Percentiles rank a stretch among this genome's conserved stretches.
These are phyloP conservation scores for Lasaia peninsularis DNA, from an alignment of 1,140 invertebrate genomes.

Conservation along the genomic window DNA sequence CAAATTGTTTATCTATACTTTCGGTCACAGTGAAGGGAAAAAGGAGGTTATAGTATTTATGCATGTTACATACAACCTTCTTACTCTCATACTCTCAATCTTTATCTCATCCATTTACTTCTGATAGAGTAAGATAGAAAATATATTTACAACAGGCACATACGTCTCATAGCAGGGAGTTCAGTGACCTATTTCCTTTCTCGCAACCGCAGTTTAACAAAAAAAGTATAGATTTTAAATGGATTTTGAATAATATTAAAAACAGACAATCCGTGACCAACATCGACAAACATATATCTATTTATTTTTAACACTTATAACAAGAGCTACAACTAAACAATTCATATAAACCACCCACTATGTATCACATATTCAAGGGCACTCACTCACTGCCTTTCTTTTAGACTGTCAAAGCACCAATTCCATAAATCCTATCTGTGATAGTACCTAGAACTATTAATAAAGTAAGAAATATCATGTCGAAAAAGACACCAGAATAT, in stretches of 20 bases:
- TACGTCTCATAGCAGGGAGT: too few relatives aligned
- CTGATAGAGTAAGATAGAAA: neutral
- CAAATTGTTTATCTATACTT: conserved; percentile 3
- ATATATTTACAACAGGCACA: neutral
- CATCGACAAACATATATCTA: conserved; percentile 56
- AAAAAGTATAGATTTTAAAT: conserved; percentile 29
- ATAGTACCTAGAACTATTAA: neutral
- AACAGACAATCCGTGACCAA: conserved; percentile 57
- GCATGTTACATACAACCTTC: neutral
- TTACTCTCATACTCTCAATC: neutral
- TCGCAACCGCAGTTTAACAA: conserved; percentile 19
- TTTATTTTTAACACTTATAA: conserved; percentile 68
- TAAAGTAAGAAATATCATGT: too few relatives aligned
- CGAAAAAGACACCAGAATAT: too few relatives aligned
- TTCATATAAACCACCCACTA: conserved; percentile 36
- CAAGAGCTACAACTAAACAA: conserved; percentile 43
- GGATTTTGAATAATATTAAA: conserved; percentile 70
- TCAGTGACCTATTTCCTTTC: neutral
- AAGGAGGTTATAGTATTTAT: neutral
- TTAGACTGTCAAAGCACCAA: conserved; percentile 50
- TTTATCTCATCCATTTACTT: neutral
- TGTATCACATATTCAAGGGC: conserved; percentile 61
- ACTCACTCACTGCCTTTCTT: conserved; percentile 41
- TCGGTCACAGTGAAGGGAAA: conserved; percentile 1
- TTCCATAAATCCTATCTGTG: conserved; percentile 18